Evolutionary conservation across 2,797 vertebrate species (phyloP), one percentile per base, ranked within the genome.

Genomic region (Holocentrus rufus): DNA sequence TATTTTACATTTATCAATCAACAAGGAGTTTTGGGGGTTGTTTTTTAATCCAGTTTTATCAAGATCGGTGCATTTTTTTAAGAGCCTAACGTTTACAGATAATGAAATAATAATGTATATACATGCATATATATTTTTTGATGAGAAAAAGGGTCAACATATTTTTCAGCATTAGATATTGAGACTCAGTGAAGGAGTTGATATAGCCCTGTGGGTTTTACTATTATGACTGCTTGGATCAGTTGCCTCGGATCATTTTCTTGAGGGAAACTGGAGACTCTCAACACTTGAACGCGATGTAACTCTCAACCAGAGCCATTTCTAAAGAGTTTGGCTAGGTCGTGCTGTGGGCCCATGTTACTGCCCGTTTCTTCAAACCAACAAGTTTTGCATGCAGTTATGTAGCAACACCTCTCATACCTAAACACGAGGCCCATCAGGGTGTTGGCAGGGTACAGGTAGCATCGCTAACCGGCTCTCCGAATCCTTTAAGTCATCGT

Each of bases 1-100:
- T 93, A 93, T 93, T 93, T 93, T 61, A 72, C 83, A 64, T 74
- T 46, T 14, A n/a, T 81, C 69, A 44, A 54, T 73, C 66, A 62
- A 63, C 60, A 57, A 36, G 30, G 42, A 65, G 22, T 76, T 83
- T 20, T n/a, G 23, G 14, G 15, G 36, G 15, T 65, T 75, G 30
- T 73, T 77, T 54, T 65, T 46, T 56, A 71, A 75, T 76, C 76
- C 23, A 76, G 72, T 85, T 84, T 88, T 73, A 81, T 88, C 74
- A 46, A 84, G 34, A 72, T 52, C 47, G 64, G 30, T 69, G 54
- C 57, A 66, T 89, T 84, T 79, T 79, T 56, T 64, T 74, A 83
- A 78, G 77, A 76, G 72, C 63, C 80, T 82, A 82, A 80, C 64
- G 79, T 89, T 91, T 91, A 82, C 83, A 87, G 69, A 85, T 58